phyloP scores from a whole-genome alignment of 30 jellyfish, hydroid and myxozoan species.

The Aurelia sp. region DNA sequence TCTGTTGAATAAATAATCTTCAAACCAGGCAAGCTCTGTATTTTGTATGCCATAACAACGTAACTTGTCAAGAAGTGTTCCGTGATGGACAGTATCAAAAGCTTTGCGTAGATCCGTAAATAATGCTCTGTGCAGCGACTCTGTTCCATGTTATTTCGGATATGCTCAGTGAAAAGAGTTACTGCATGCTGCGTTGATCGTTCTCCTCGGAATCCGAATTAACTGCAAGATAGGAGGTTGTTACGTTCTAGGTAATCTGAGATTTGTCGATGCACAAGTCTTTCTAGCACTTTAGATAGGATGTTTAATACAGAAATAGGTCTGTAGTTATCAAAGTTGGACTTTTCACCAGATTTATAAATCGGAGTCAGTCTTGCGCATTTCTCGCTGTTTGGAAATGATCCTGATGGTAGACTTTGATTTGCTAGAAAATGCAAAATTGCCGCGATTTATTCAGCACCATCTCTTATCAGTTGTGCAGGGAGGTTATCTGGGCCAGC shows the following conservation, averaged over 20 bases:
- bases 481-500: too few relatives aligned
- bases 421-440: constrained; percentile 39
- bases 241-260: too few relatives aligned
- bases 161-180: constrained; percentile 58
- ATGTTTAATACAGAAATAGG: too few relatives aligned
- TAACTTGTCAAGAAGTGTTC: too few relatives aligned
- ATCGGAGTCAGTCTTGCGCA: constrained; percentile 49
- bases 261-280: too few relatives aligned
- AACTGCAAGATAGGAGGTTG: too few relatives aligned
- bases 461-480: constrained; percentile 31
- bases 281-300: too few relatives aligned
- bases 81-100: too few relatives aligned
- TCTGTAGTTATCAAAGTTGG: constrained; percentile 45
- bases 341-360: constrained; percentile 48
- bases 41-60: too few relatives aligned
- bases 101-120: constrained; percentile 58
- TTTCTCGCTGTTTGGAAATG: constrained; percentile 59
- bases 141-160: constrained; percentile 70
- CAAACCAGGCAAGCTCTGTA: constrained; percentile 70
- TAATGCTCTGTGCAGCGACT: constrained; percentile 62
- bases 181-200: too few relatives aligned
- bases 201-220: too few relatives aligned
- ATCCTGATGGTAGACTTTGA: constrained; percentile 68
- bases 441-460: constrained; percentile 57
- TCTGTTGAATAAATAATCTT: constrained; percentile 64